Evolutionary conservation across 92 coral and sea anemone genomes (phyloP), one percentile per base, ranked within the genome.

Genomic region (Umimayanthus chanpuru): DNA sequence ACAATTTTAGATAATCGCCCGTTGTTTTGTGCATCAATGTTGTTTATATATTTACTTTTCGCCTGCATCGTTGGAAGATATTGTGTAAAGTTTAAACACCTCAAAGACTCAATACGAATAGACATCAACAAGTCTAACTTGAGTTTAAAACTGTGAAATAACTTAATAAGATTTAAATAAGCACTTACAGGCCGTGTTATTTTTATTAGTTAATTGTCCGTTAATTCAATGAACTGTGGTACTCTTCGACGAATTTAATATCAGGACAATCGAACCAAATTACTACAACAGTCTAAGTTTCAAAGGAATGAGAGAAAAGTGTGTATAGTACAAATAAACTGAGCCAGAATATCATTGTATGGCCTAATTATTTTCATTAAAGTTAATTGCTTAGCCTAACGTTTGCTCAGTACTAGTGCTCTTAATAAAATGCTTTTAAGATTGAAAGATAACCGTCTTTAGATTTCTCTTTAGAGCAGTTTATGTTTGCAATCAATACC

Each of bases 331-430:
- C 21, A 78, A 78, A 44, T 78, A 78, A n/a, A 47, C 36, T 49
- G 65, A 2, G 30, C 36, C 65, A 25, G 38, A 78, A 44, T 78
- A 78, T 44, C 61, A 78, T 21, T 78, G 82, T 78, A 78, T 78
- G 18, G 66, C 66, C 56, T 78, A 78, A 78, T 78, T 78, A 78
- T 78, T 78, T 49, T 78, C 82, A 78, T 78, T 78, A 78, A 78
- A 78, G 15, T 78, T 49, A 78, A 78, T 78, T 78, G 43, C 67
- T 47, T 78, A 28, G 4, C 36, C 49, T 36, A 78, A 78, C 66
- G 82, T 78, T 78, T 78, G 36, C 29, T 78, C 61, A 30, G 64
- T 23, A 36, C 64, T 78, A 30, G 64, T 23, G 61, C 64, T 78
- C 30, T 78, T 78, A 20, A 49, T 41, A 75, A 39, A 39, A 16